Evolutionary conservation across 1,140 invertebrate genomes (phyloP), one percentile per base, ranked within the genome.

Genomic region (Bradysia coprophila): DNA sequence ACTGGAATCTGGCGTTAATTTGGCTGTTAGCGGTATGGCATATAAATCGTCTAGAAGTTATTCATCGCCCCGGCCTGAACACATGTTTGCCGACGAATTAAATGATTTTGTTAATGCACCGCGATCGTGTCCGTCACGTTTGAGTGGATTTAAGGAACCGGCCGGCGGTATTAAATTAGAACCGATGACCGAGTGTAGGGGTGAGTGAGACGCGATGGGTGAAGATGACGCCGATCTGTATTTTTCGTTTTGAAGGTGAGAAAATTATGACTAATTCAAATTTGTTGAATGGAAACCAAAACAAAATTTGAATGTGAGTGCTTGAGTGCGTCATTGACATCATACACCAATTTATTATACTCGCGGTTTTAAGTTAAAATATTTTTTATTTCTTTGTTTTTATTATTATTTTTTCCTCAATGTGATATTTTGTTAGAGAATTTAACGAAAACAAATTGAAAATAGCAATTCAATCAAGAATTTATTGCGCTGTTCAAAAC

Each of bases 11-110:
- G 65, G 58, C 51, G 64, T 70, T 19, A 68, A 75, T 46, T 64
- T 75, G 3, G 70, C 71, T 6, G 67, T 76, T 32, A 72, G 69
- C 44, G 72, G 71, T n/a, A 73, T 78, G 69, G 65, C 72, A 33
- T 78, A 76, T 53, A 77, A 78, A 49, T 66, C 72, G 0, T 56
- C 66, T 4, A 64, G 69, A 15, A 63, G 66, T 43, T 65, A 63
- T 45, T 38, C 62, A 44, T 74, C 73, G 42, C 72, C 75, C 6
- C 55, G 71, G 1, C 72, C 73, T 8, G 71, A 74, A 48, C 73
- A 66, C 45, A 67, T 78, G 44, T 73, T 73, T 52, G 67, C 68
- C 46, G 69, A 72, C 40, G 71, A 73, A 45, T 65, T 72, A 37
- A 53, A 55, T 2, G 57, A 59, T 5, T 36, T 59, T 16, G 55